Percentiles rank a stretch among this genome's conserved stretches.
Evolutionary conservation across 2,797 vertebrate genomes (phyloP).

Genomic region (Semotilus atromaculatus): DNA sequence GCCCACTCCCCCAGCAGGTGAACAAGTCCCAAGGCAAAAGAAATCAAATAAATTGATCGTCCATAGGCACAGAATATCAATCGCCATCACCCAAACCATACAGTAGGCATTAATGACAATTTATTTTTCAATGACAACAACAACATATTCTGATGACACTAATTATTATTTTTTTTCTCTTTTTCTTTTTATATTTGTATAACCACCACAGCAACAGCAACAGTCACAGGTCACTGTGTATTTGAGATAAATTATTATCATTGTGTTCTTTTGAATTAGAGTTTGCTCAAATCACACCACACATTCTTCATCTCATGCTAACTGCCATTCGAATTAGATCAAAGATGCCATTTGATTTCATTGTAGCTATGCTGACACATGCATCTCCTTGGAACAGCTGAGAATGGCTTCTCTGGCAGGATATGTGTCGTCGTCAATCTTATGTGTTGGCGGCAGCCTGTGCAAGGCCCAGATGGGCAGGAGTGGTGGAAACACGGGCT

Average conservation of each 20-base stretch:
- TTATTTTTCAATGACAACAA: too few relatives aligned
- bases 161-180: too few relatives aligned
- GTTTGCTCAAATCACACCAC: not conserved
- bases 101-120: too few relatives aligned
- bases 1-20: too few relatives aligned
- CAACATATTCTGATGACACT: too few relatives aligned
- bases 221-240: not conserved
- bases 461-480: slow-evolving; percentile 10
- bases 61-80: too few relatives aligned
- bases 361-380: slow-evolving; percentile 20
- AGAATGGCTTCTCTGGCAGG: slow-evolving; percentile 25
- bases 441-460: slow-evolving; percentile 6
- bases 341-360: slow-evolving; percentile 23
- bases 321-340: slow-evolving; percentile 22
- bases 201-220: too few relatives aligned
- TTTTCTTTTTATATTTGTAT: too few relatives aligned
- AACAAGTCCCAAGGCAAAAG: too few relatives aligned
- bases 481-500: not conserved
- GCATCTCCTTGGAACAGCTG: slow-evolving; percentile 11
- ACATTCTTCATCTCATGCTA: not conserved
- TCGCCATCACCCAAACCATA: too few relatives aligned
- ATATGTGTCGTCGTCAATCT: slow-evolving; percentile 15
- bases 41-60: too few relatives aligned
- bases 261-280: slow-evolving; percentile 1
- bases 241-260: not conserved